Evolutionary conservation across 92 coral and sea anemone species (phyloP).

Genomic region (Epizoanthus ramosus): DNA sequence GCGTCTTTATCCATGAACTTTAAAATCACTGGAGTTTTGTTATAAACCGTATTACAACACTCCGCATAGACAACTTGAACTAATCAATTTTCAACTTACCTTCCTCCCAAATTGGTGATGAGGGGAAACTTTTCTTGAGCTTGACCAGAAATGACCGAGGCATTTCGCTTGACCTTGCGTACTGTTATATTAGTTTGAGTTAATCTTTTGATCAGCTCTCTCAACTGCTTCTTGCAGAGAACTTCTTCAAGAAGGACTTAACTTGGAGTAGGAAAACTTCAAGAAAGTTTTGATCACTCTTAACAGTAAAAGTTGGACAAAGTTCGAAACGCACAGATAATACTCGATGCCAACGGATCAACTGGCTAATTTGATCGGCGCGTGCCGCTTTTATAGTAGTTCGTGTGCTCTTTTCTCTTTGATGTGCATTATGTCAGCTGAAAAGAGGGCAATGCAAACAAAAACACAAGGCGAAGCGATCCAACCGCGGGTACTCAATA

Average conservation of each 20-base stretch:
- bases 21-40: neutral
- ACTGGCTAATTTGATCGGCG: slow-evolving; percentile 97
- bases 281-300: slow-evolving; percentile 24
- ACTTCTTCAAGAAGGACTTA: slow-evolving; percentile 14
- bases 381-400: slow-evolving; percentile 96
- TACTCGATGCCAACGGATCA: slow-evolving; percentile 60
- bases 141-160: slow-evolving; percentile 98
- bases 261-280: slow-evolving; percentile 16
- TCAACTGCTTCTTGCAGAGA: slow-evolving; percentile 22
- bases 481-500: slow-evolving; percentile 81
- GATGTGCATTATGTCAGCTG: slow-evolving; percentile 97
- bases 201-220: slow-evolving; percentile 61
- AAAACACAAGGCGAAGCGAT: slow-evolving; percentile 83
- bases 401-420: slow-evolving; percentile 99
- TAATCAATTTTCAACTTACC: slow-evolving; percentile 58
- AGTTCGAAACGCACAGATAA: slow-evolving; percentile 34
- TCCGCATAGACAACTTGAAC: neutral
- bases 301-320: slow-evolving; percentile 18
- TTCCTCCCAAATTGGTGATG: slow-evolving; percentile 67
- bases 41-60: neutral
- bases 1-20: slow-evolving; percentile 43
- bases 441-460: slow-evolving; percentile 99
- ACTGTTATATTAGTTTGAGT: slow-evolving; percentile 60
- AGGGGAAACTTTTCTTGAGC: slow-evolving; percentile 80
- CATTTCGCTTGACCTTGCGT: slow-evolving; percentile 73